These are phyloP conservation scores for Argyrosomus regius DNA, from an alignment of 2,797 vertebrate genomes.

Conservation along the genomic window DNA sequence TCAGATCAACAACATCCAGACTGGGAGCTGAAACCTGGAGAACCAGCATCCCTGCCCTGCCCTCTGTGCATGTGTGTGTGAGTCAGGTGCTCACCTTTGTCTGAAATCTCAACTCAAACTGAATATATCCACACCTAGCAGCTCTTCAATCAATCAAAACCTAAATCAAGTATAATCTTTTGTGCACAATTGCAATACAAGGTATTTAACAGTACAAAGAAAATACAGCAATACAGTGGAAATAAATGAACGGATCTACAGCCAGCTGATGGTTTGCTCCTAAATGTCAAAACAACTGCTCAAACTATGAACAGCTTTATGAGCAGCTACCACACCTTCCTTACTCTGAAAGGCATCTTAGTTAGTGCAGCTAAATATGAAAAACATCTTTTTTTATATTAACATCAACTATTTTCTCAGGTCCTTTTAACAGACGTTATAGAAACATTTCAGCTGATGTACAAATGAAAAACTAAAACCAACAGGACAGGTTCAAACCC, in stretches of 20 bases:
- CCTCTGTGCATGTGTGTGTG: background rate
- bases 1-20: background rate
- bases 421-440: background rate
- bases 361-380: background rate
- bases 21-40: slow-evolving; percentile 6
- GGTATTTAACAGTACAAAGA: too few species aligned
- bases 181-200: too few species aligned
- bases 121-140: background rate
- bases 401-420: background rate
- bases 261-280: background rate
- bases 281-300: background rate
- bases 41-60: slow-evolving; percentile 21
- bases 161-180: too few species aligned
- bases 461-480: too few species aligned
- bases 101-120: background rate
- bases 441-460: background rate
- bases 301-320: background rate
- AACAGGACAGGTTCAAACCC: background rate
- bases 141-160: background rate
- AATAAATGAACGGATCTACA: background rate
- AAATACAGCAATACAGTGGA: too few species aligned
- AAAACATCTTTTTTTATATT: background rate
- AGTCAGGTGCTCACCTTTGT: slow-evolving; percentile 22
- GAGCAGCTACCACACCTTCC: background rate
- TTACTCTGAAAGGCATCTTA: too few species aligned